Conservation (phyloP, 2,888 invertebrate genomes). For the Macrostomum cliftonense region DNA sequence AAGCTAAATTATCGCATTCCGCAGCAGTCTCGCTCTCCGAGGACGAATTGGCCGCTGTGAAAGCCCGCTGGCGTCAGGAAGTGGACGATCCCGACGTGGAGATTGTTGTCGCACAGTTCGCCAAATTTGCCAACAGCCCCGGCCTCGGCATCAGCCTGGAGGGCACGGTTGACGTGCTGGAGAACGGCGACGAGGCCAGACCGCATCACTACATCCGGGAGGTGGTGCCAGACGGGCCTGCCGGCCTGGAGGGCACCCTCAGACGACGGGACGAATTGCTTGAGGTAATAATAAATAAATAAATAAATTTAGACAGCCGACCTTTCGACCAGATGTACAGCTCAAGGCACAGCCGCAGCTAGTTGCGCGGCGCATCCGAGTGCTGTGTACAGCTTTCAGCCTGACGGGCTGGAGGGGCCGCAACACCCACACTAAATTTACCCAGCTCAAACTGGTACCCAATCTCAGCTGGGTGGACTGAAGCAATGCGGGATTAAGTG, state of each 20-base stretch:
- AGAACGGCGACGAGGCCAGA: conserved; percentile 65
- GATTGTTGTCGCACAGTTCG: conserved; percentile 4
- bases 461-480: no score
- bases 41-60: not conserved
- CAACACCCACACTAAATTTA: no score
- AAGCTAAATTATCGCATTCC: no score
- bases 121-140: conserved; percentile 47
- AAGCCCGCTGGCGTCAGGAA: not conserved
- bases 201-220: conserved; percentile 91
- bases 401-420: no score
- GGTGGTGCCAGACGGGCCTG: conserved; percentile 77
- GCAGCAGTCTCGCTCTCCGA: not conserved
- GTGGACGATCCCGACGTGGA: not conserved
- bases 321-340: no score
- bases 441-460: no score
- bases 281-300: conserved; percentile 33
- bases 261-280: conserved; percentile 77
- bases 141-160: conserved; percentile 81
- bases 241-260: conserved; percentile 64
- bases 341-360: no score
- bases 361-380: no score
- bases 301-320: no score
- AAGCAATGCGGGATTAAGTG: no score
- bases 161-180: conserved; percentile 86
- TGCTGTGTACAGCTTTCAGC: no score